These are phyloP conservation scores for Parnassius mnemosyne DNA, from an alignment of 2,888 invertebrate genomes.

Conservation along the genomic window DNA sequence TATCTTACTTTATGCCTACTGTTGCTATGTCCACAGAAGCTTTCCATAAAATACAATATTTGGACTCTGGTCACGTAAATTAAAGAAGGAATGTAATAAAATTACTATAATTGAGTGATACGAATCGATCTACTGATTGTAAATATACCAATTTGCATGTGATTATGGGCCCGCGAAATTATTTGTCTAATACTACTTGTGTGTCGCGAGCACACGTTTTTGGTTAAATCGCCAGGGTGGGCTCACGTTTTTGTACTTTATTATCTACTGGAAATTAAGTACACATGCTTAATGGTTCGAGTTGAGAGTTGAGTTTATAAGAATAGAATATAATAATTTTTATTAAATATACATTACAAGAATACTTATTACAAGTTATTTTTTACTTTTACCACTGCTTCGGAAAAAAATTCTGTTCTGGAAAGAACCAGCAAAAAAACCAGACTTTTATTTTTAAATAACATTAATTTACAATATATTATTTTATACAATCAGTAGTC, in stretches of 20 bases:
- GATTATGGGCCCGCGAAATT: slow-evolving; percentile 49
- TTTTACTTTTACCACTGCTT: too few relatives aligned
- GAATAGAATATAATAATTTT: too few relatives aligned
- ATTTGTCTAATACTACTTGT: slow-evolving; percentile 48
- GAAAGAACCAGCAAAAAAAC: too few relatives aligned
- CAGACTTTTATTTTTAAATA: too few relatives aligned
- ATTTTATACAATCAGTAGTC: too few relatives aligned
- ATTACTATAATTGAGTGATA: slow-evolving; percentile 57
- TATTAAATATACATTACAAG: too few relatives aligned
- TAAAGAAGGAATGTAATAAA: slow-evolving; percentile 54
- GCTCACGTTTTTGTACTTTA: neutral
- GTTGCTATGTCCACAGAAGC: slow-evolving; percentile 48
- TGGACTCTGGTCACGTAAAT: slow-evolving; percentile 40
- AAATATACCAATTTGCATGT: slow-evolving; percentile 69
- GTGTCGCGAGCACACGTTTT: slow-evolving; percentile 39
- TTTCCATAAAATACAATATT: slow-evolving; percentile 37
- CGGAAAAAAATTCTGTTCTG: too few relatives aligned
- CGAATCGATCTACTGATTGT: slow-evolving; percentile 59
- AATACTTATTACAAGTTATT: too few relatives aligned
- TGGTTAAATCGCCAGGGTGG: slow-evolving; percentile 26
- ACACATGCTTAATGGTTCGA: neutral
- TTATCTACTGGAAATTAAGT: neutral
- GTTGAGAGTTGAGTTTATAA: too few relatives aligned
- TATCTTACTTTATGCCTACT: slow-evolving; percentile 25
- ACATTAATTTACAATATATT: too few relatives aligned